phyloP scores from a whole-genome alignment of 2,797 vertebrate species.

The Rhinoraja longicauda region DNA sequence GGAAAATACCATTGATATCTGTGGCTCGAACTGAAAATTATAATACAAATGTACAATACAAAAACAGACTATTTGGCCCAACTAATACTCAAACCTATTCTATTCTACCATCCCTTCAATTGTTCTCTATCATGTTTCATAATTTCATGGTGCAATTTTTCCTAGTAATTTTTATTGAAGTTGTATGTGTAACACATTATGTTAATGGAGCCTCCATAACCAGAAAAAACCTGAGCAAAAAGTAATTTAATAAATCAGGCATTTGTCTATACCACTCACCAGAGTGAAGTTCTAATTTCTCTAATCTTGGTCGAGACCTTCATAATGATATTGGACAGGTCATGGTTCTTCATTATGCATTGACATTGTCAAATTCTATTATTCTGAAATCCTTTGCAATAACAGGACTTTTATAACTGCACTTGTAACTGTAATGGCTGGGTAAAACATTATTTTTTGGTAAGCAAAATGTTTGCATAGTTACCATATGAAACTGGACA shows the following conservation, averaged over 20 bases:
- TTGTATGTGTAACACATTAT: not conserved
- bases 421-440: not conserved
- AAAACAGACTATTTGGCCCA: not conserved
- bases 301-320: not conserved
- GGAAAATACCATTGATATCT: not conserved
- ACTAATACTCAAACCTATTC: not conserved
- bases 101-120: not conserved
- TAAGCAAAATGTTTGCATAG: not conserved
- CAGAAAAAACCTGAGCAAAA: not conserved
- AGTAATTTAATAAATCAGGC: not conserved
- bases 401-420: not conserved
- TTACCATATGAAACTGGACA: not conserved
- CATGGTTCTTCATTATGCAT: not conserved
- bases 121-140: not conserved
- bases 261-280: not conserved
- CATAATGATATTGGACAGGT: not conserved
- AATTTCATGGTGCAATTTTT: not conserved
- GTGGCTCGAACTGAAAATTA: no score
- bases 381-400: not conserved
- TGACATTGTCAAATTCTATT: not conserved
- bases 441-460: not conserved
- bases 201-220: not conserved
- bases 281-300: not conserved
- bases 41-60: not conserved
- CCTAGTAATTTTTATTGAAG: not conserved